Base-by-base conservation (phyloP, 1,140 invertebrate species). In the Aphis craccivora region DNA sequence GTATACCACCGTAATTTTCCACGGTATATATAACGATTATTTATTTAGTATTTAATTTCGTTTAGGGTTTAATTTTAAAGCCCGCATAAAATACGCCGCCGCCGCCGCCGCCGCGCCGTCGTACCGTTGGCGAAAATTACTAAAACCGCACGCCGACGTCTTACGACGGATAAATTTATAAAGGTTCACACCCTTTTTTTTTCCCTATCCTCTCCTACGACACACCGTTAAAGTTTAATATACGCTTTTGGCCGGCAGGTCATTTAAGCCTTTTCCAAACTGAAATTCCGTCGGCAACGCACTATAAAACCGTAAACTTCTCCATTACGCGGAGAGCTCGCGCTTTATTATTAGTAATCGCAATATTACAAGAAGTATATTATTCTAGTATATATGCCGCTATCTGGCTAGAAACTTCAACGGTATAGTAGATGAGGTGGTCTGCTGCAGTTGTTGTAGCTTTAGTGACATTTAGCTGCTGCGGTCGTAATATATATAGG, bases 41-140 rank as follows among this genome's bases (percentile, higher is more conserved):
- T 90, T 90, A 90, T 90, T 90, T 90, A 90, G 55, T 67, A 37
- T 90, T 90, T 90, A 90, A 90, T 90, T 90, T 90, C 89, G 55
- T 90, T 67, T 40, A 40, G 89, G 43, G 89, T 90, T 90, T 90
- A 90, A 90, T 90, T 67, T 90, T 67, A 90, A 90, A 90, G 55
- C 37, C 37, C 25, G 89, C 53, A 55, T 67, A 67, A 60, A 90
- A 90, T 30, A 60, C 88, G 43, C 25, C n/a, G n/a, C 8, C 40
- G 40, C 6, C 25, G 43, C 25, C n/a, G n/a, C 8, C 40, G 40
- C 6, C 25, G 43, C 11, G n/a, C n/a, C n/a, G n/a, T n/a, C n/a
- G 6, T 84, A 84, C 83, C 40, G 83, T 5, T 18, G n/a, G n/a
- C 87, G 18, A 89, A 51, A 89, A 89, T 55, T 55, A 55, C 88